Evolutionary conservation across 2,888 invertebrate genomes (phyloP), one percentile per base, ranked within the genome.

Genomic region (Noctua pronuba): DNA sequence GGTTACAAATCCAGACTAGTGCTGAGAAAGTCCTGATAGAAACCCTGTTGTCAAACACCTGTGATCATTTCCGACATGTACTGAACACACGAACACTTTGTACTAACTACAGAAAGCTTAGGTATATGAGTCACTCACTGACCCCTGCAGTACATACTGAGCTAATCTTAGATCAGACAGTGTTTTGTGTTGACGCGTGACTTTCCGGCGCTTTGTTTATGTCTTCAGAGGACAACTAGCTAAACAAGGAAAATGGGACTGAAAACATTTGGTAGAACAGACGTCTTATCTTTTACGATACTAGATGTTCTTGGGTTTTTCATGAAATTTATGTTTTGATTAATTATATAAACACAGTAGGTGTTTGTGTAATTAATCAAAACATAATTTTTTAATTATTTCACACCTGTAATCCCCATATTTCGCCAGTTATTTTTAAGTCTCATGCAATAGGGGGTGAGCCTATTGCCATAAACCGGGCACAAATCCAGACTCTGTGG

Each of bases 161-260:
- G 31, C n/a, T 73, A 65, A 80, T 74, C 75, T 28, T 28, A 58
- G 21, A 35, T 58, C 5, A 73, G 58, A 77, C 79, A 46, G 41
- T n/a, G 49, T 38, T 21, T 49, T 49, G 49, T 66, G 31, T 31
- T 41, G 49, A 28, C 18, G 41, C 52, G 49, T 41, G 46, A 49
- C 38, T 41, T 44, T 60, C 31, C 16, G 31, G 60, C n/a, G n/a
- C 31, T 21, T 44, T 80, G 60, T 72, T 60, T 21, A 58, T 24
- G 31, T n/a, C 16, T 41, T 2, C 13, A 24, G 7, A 11, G 21
- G 64, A 65, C n/a, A 55, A 46, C 28, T 35, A 24, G 2, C 41
- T 49, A 35, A 58, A 66, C 28, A 74, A 58, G 55, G 65, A 74
- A 66, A 66, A 65, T 41, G 18, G 6, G 1, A 18, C 8, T 35